phyloP scores from a whole-genome alignment of 2,888 invertebrate species.

The Alitta virens region DNA sequence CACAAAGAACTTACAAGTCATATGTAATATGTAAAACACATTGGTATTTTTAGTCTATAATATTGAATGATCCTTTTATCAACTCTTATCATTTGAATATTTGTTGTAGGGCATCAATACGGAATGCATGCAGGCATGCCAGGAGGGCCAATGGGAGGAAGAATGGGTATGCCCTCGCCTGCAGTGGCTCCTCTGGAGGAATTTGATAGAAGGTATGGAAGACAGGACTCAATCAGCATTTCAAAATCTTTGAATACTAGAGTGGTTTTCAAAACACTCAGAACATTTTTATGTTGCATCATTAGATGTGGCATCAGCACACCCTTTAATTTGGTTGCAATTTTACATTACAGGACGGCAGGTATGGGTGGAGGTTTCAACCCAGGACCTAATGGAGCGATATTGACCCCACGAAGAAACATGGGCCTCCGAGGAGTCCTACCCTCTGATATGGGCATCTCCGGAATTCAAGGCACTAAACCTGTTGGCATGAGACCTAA shows the following conservation, averaged over 20 bases:
- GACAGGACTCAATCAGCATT: no score
- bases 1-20: no score
- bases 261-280: no score
- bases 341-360: not conserved
- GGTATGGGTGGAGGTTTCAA: conserved; percentile 24
- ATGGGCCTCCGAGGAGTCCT: not conserved
- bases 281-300: no score
- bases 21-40: no score
- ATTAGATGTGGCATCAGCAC: no score
- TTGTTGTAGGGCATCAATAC: not conserved
- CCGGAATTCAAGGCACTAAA: conserved; percentile 9
- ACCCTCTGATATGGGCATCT: not conserved
- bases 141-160: not conserved
- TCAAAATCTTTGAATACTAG: no score
- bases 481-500: conserved; percentile 2
- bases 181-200: conserved; percentile 3
- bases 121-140: not conserved
- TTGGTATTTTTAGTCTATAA: no score
- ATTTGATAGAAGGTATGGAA: conserved; percentile 8
- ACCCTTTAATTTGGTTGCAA: no score
- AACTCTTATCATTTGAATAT: no score
- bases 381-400: conserved; percentile 15
- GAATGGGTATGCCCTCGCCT: not conserved
- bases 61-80: no score
- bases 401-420: conserved; percentile 14